These are phyloP conservation scores for Cyclophora punctaria DNA, from an alignment of 2,888 invertebrate species.

Conservation along the genomic window DNA sequence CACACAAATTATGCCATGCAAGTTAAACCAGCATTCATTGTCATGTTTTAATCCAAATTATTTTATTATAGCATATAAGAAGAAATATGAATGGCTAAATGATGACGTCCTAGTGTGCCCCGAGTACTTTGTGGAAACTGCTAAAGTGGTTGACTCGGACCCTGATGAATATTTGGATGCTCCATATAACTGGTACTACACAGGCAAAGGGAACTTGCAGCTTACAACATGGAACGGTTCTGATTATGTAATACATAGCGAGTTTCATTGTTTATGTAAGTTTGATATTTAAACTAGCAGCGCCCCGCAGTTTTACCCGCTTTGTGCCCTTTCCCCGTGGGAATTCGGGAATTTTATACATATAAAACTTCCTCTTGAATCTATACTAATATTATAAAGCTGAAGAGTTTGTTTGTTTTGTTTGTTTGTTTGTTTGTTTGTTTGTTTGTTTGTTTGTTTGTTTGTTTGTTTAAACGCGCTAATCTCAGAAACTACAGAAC, in stretches of 20 bases:
- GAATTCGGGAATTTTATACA: too few species aligned
- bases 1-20: neutral
- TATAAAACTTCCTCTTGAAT: too few species aligned
- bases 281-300: conserved; percentile 16
- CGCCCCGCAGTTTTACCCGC: too few species aligned
- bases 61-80: conserved; percentile 2
- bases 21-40: neutral
- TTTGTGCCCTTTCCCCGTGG: too few species aligned
- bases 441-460: too few species aligned
- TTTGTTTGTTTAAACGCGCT: too few species aligned
- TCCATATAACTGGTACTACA: conserved; percentile 64
- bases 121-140: conserved; percentile 45
- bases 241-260: conserved; percentile 53
- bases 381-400: too few species aligned
- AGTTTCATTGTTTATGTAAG: conserved; percentile 54
- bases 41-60: neutral
- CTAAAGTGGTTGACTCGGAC: conserved; percentile 45
- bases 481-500: too few species aligned
- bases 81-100: conserved; percentile 35
- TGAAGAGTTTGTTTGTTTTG: too few species aligned
- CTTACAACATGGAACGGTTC: conserved; percentile 34
- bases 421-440: too few species aligned
- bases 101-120: conserved; percentile 55
- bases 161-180: conserved; percentile 55
- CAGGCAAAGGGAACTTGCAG: conserved; percentile 59